Conservation (phyloP, 2,797 vertebrate species). For the Pteropus rufus region DNA sequence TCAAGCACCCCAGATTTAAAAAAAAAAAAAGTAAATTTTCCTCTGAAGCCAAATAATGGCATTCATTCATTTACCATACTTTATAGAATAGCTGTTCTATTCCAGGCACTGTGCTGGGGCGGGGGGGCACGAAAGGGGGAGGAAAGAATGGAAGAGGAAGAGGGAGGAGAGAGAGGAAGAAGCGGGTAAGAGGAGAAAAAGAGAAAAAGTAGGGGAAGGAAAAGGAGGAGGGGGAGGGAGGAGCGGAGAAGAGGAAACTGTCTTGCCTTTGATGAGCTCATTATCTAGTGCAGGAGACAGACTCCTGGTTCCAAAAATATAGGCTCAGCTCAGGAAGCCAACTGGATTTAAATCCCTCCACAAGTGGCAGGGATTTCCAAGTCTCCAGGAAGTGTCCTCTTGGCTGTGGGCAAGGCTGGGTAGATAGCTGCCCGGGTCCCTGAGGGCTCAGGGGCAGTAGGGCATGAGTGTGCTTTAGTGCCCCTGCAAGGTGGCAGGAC, state of each 20-base stretch:
- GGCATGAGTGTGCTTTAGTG: not conserved
- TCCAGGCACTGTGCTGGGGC: not conserved
- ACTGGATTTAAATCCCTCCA: not conserved
- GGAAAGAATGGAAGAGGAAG: not conserved
- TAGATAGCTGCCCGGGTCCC: not conserved
- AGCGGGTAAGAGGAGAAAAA: not conserved
- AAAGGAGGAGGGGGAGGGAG: not conserved
- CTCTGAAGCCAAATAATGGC: constrained; percentile 11
- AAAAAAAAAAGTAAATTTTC: not conserved
- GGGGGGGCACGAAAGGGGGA: too few relatives aligned
- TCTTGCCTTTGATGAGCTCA: not conserved
- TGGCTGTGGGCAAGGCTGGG: not conserved
- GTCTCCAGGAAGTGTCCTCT: not conserved
- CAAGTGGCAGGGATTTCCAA: not conserved
- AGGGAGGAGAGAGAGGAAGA: not conserved
- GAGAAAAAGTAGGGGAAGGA: not conserved
- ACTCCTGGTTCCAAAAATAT: not conserved
- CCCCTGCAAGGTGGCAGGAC: not conserved
- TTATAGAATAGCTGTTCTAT: not conserved
- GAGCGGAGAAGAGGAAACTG: not conserved
- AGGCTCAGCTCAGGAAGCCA: not conserved
- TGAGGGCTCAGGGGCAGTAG: rapidly evolving
- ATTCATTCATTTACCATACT: not conserved
- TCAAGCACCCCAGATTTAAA: not conserved
- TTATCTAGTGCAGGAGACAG: not conserved